These are phyloP conservation scores for Stomatorhinus walkeri DNA, from an alignment of 2,797 vertebrate species.

Conservation along the genomic window DNA sequence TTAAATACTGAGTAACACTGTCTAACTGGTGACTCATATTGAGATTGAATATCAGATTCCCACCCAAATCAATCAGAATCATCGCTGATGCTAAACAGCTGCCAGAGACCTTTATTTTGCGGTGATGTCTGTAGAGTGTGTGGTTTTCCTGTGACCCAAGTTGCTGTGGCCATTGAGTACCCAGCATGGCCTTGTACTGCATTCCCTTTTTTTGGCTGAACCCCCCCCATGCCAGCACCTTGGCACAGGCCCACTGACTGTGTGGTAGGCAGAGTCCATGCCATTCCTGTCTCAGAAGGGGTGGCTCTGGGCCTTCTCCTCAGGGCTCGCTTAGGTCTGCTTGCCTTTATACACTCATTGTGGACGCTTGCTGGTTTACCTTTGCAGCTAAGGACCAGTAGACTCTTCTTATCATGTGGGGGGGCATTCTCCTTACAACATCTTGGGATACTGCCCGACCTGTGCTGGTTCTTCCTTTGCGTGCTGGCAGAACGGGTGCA, in stretches of 20 bases:
- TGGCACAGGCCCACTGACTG: constrained; percentile 32
- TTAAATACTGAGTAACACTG: not conserved
- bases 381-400: not conserved
- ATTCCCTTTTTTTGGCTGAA: constrained; percentile 55
- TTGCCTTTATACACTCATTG: not conserved
- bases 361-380: constrained; percentile 18
- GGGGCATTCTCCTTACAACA: constrained; percentile 31
- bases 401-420: constrained; percentile 17
- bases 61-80: constrained; percentile 43
- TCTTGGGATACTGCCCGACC: not conserved
- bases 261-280: constrained; percentile 35
- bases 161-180: constrained; percentile 40
- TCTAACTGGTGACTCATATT: not conserved
- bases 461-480: not conserved
- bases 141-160: constrained; percentile 43
- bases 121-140: constrained; percentile 17
- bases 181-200: constrained; percentile 34
- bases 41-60: constrained; percentile 17
- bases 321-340: constrained; percentile 29
- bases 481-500: not conserved
- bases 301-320: constrained; percentile 25
- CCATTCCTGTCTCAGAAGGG: constrained; percentile 41
- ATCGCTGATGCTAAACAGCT: constrained; percentile 54
- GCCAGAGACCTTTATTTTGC: constrained; percentile 46
- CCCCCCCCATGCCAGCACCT: not conserved